Percentiles rank a stretch among this genome's conserved stretches.
Evolutionary conservation across 1,140 invertebrate genomes (phyloP).

Genomic region (Dreissena polymorpha): DNA sequence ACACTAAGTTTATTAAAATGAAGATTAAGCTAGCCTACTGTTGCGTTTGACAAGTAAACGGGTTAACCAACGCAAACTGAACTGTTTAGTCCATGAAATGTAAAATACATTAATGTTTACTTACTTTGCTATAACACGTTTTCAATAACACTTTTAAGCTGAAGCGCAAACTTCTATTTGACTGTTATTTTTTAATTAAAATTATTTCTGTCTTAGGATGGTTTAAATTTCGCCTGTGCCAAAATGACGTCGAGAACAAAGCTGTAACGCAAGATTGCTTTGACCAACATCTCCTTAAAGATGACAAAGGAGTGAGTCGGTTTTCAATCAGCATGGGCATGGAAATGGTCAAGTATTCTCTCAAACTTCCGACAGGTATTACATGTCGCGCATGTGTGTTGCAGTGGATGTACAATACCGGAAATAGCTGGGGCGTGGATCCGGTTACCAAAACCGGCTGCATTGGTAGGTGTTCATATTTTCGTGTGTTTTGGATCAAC

Average conservation of each 20-base stretch:
- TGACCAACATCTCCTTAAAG: constrained; percentile 75
- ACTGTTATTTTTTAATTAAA: too few relatives aligned
- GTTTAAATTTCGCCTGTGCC: constrained; percentile 62
- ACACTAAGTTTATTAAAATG: too few relatives aligned
- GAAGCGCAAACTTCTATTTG: too few relatives aligned
- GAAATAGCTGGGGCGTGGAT: constrained; percentile 65
- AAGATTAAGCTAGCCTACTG: too few relatives aligned
- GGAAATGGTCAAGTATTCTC: constrained; percentile 13
- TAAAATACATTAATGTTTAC: too few relatives aligned
- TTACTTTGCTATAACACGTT: too few relatives aligned
- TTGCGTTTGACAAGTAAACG: too few relatives aligned
- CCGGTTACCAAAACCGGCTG: constrained; percentile 19
- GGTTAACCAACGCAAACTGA: too few relatives aligned
- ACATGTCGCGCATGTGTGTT: constrained; percentile 93
- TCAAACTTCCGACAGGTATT: constrained; percentile 86
- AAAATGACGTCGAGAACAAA: constrained; percentile 72
- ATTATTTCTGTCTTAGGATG: too few relatives aligned
- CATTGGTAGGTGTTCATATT: constrained; percentile 27
- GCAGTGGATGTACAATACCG: constrained; percentile 91
- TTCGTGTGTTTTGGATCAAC: background rate
- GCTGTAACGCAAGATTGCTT: constrained; percentile 59
- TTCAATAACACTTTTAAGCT: too few relatives aligned
- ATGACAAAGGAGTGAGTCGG: constrained; percentile 75
- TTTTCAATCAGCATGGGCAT: constrained; percentile 33
- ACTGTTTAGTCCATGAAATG: too few relatives aligned